Base-by-base conservation (phyloP, 2,113 vertebrate species). In the Octodon degus region DNA sequence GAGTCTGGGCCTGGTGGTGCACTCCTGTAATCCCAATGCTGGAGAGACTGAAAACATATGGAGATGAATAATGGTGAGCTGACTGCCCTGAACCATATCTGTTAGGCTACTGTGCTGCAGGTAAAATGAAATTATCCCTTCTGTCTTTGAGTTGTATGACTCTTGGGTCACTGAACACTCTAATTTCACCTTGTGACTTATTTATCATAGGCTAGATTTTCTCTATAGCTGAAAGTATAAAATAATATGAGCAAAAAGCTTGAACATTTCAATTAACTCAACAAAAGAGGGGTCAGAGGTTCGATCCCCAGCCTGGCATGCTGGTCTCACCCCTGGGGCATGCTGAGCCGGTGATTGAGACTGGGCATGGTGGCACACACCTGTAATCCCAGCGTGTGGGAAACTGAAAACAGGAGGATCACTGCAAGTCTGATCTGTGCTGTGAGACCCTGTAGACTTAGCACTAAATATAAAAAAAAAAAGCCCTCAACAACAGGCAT, bases 101-200 rank as follows among this genome's bases (percentile, higher is more conserved):
- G 32, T 47, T 72, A 77, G 83, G 74, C 77, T 16, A 55, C 3
- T 55, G 34, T 3, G 1, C 76, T 70, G 87, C 43, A 22, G 8
- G 5, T 65, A 50, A 76, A 82, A 93, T 84, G 93, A 96, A 89
- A 67, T 20, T 65, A 16, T 34, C 67, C 40, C 60, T n/a, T 0
- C 19, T 24, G n/a, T 76, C 60, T 84, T 58, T 79, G 34, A 87
- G 77, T 53, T 91, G 47, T 30, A 22, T 24, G 72, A 67, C n/a
- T 90, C 82, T 43, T 43, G 74, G 76, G 68, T 89, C 88, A 84
- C 0, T 86, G 40, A 87, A 83, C 55, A 82, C 55, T 67, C 24
- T 17, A 24, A 58, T 79, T 93, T 93, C 90, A 83, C 34, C 68
- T 79, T 76, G 22, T 50, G 47, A 53, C 90, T 96, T 83, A 77